Evolutionary conservation across 2,113 vertebrate species (phyloP).

Genomic region (Octodon degus): DNA sequence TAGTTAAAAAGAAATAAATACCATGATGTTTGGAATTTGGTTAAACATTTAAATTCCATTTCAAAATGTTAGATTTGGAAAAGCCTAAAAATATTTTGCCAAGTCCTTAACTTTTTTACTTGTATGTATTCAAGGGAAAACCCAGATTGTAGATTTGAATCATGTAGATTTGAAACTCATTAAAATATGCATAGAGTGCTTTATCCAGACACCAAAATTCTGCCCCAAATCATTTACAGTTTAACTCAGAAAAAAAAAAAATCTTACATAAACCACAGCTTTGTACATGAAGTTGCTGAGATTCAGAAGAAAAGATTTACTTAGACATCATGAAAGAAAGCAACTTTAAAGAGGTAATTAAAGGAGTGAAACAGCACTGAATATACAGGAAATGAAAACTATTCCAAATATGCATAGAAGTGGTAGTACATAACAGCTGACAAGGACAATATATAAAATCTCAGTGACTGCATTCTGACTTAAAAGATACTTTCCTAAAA

Average conservation of each 20-base stretch:
- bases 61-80: slow-evolving; percentile 72
- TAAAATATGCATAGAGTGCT: slow-evolving; percentile 73
- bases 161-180: slow-evolving; percentile 74
- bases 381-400: slow-evolving; percentile 59
- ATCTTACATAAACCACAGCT: slow-evolving; percentile 62
- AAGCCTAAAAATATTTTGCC: slow-evolving; percentile 72
- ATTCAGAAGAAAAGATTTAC: slow-evolving; percentile 68
- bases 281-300: slow-evolving; percentile 66
- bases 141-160: slow-evolving; percentile 72
- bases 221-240: slow-evolving; percentile 66
- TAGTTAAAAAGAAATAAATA: slow-evolving; percentile 40
- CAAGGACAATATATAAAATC: slow-evolving; percentile 41
- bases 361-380: slow-evolving; percentile 49
- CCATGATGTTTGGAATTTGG: slow-evolving; percentile 52
- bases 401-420: slow-evolving; percentile 35
- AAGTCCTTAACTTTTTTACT: slow-evolving; percentile 69
- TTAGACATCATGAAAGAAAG: slow-evolving; percentile 64
- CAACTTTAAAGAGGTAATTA: slow-evolving; percentile 67
- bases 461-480: slow-evolving; percentile 22
- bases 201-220: slow-evolving; percentile 66
- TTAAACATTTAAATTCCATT: slow-evolving; percentile 68
- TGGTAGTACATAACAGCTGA: slow-evolving; percentile 42
- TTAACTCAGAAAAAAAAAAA: slow-evolving; percentile 58
- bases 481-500: slow-evolving; percentile 50
- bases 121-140: slow-evolving; percentile 68